Base-by-base conservation (phyloP, 2,113 vertebrate species). In the Erythrocercus mccallii region DNA sequence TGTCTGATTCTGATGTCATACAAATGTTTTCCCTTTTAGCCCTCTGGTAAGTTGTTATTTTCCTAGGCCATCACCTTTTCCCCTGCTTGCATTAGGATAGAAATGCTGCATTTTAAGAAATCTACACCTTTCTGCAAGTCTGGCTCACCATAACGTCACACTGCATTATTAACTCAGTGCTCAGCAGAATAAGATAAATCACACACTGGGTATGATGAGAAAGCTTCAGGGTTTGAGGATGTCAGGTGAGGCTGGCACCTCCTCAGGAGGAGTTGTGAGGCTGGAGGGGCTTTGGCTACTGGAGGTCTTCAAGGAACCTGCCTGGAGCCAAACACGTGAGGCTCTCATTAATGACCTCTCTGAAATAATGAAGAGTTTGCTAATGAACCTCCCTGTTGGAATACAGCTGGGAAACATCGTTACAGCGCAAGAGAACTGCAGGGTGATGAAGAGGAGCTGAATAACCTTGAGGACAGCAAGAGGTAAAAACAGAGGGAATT, bases 401-500 rank as follows among this genome's bases (percentile, higher is more conserved):
- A 66, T n/a, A 35, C 76, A 88, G 80, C 91, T 86, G 91, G 71
- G 83, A 78, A 86, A 71, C 51, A 30, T 0, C 57, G 88, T 35
- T 73, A 70, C 31, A 70, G 21, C 68, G 56, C 51, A 72, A 64
- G 48, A 81, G 82, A 86, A 81, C 7, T 66, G 50, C 48, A 58
- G 44, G 20, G 15, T 64, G 65, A 88, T 86, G 58, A 74, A 94
- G 86, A 90, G 72, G 56, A 86, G 58, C 31, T 38, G 42, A 82
- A 84, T 86, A 92, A 95, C 91, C 79, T 93, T 90, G 88, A 93
- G 44, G 88, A 84, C 56, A 83, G 76, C 44, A 81, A 70, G 40
- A 83, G 79, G 69, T 25, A 47, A 86, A 86, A 82, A 61, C 11
- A 69, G 50, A 71, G 37, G 47, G 77, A 78, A 81, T 54, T 54